phyloP scores from a whole-genome alignment of 1,140 invertebrate genomes.

The Heliconius nattereri region DNA sequence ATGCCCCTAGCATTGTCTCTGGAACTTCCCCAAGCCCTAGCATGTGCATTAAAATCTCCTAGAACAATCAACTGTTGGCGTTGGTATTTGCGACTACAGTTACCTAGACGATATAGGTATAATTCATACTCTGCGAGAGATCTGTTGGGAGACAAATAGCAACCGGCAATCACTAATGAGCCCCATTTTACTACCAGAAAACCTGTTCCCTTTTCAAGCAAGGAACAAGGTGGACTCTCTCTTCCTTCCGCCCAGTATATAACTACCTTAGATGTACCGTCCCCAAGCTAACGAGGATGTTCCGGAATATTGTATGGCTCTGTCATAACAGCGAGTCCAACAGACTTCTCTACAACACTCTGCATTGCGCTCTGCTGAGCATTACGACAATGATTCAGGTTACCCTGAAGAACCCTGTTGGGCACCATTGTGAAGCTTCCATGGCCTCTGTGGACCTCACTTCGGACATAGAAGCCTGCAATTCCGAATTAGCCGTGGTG shows the following conservation, averaged over 20 bases:
- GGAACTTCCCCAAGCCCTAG: constrained; percentile 29
- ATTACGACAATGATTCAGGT: constrained; percentile 39
- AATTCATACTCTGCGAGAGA: constrained; percentile 19
- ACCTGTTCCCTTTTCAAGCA: constrained; percentile 19
- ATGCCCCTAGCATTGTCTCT: not conserved
- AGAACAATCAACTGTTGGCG: constrained; percentile 32
- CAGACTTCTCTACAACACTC: constrained; percentile 28
- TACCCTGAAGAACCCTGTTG: constrained; percentile 27
- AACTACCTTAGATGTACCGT: constrained; percentile 10
- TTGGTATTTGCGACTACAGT: too few species aligned
- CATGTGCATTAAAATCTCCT: constrained; percentile 43
- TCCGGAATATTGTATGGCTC: constrained; percentile 37
- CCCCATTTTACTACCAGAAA: constrained; percentile 34
- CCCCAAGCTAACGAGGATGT: constrained; percentile 35
- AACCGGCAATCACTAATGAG: constrained; percentile 24
- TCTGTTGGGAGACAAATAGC: constrained; percentile 32
- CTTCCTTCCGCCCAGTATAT: constrained; percentile 20
- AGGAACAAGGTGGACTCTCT: constrained; percentile 14
- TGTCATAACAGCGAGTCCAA: constrained; percentile 29
- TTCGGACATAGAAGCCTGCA: not conserved
- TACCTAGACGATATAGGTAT: constrained; percentile 27
- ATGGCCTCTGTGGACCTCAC: not conserved
- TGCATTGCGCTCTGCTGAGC: constrained; percentile 37
- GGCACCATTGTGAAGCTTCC: not conserved
- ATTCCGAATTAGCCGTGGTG: not conserved